These are phyloP conservation scores for Polydesmus complanatus DNA, from an alignment of 2,888 invertebrate genomes.

Conservation along the genomic window DNA sequence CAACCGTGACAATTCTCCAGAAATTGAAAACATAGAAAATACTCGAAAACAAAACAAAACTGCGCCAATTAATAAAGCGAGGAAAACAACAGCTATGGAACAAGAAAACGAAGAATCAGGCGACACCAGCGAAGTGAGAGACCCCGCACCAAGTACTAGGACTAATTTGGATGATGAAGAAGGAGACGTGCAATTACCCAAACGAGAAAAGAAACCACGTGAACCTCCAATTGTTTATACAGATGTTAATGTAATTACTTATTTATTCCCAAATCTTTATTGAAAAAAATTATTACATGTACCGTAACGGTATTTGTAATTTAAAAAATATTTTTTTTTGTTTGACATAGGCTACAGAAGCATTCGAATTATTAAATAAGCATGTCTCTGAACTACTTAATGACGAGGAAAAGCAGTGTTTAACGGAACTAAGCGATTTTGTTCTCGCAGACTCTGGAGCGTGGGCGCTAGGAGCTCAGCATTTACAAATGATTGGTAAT, in stretches of 20 bases:
- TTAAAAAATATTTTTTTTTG: conserved; percentile 17
- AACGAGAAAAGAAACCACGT: conserved; percentile 17
- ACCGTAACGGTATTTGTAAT: no score
- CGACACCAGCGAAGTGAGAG: not conserved
- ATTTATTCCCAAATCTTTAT: not conserved
- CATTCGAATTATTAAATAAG: conserved; percentile 52
- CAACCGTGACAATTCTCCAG: not conserved
- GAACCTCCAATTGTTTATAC: conserved; percentile 24
- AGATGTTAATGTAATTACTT: conserved; percentile 24
- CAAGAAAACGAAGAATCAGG: not conserved
- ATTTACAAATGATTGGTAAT: conserved; percentile 63
- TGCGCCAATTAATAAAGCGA: not conserved
- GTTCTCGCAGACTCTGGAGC: conserved; percentile 77
- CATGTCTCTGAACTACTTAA: conserved; percentile 55
- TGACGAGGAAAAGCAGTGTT: conserved; percentile 56
- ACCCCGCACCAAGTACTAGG: not conserved
- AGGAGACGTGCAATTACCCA: conserved; percentile 1
- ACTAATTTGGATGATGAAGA: conserved; percentile 4
- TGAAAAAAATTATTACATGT: conserved; percentile 12
- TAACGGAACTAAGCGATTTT: conserved; percentile 75
- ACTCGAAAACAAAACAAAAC: not conserved
- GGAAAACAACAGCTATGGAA: not conserved
- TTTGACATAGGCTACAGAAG: conserved; percentile 38
- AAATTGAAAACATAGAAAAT: not conserved
- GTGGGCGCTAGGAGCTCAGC: conserved; percentile 82